phyloP scores from a whole-genome alignment of 1,140 invertebrate species.

The Diabrotica virgifera region DNA sequence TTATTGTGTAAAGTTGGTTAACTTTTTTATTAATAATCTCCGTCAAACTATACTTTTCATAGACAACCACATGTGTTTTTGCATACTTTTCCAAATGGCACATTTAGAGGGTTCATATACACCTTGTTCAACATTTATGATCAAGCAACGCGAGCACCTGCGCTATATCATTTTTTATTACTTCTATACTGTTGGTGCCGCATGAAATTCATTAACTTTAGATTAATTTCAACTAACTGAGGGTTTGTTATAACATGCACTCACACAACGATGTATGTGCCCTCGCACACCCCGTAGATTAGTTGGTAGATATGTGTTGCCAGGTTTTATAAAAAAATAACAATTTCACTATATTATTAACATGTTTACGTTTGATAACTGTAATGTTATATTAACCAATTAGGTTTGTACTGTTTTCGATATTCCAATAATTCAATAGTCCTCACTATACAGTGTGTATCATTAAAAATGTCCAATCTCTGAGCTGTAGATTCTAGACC shows the following conservation, averaged over 20 bases:
- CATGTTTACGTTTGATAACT: too few species aligned
- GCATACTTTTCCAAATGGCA: background rate
- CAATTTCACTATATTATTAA: too few species aligned
- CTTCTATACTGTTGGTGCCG: constrained; percentile 21
- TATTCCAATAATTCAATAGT: too few species aligned
- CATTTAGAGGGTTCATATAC: background rate
- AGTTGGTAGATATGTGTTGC: constrained; percentile 29
- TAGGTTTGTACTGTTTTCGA: too few species aligned
- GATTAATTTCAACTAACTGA: constrained; percentile 18
- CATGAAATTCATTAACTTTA: constrained; percentile 17
- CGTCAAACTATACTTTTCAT: too few species aligned
- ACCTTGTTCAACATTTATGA: background rate
- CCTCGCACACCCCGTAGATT: constrained; percentile 35
- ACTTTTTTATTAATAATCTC: too few species aligned
- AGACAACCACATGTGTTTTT: background rate
- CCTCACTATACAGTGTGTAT: too few species aligned
- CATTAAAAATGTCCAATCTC: too few species aligned
- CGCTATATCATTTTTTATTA: constrained; percentile 17
- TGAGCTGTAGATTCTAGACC: too few species aligned
- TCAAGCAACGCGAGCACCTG: constrained; percentile 29
- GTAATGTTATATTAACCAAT: too few species aligned
- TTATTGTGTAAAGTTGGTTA: too few species aligned
- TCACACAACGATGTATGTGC: constrained; percentile 27
- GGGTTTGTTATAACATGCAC: constrained; percentile 24
- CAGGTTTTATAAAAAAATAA: constrained; percentile 4